Conservation (phyloP, 2,113 vertebrate genomes). For the Lepus timidus region DNA sequence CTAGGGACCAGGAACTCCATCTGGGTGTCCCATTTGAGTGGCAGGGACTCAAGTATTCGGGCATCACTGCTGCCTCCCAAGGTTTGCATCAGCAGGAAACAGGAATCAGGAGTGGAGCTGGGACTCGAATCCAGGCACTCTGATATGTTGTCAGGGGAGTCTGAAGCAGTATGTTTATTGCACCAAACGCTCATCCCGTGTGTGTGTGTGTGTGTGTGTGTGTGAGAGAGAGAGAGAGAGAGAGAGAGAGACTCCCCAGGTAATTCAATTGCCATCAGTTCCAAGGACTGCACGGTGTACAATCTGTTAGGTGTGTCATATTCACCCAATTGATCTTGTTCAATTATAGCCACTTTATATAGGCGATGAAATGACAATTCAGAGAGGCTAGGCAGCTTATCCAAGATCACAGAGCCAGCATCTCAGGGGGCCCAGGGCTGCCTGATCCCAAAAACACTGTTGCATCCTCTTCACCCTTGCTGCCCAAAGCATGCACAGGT, state of each 20-base stretch:
- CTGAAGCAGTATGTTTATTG: no score
- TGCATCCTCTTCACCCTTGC: background rate
- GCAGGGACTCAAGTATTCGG: no score
- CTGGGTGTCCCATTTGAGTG: no score
- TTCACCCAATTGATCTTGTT: background rate
- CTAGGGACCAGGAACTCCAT: no score
- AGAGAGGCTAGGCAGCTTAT: background rate
- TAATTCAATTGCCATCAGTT: background rate
- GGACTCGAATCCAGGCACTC: no score
- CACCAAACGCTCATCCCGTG: background rate
- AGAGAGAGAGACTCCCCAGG: no score
- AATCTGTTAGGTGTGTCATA: background rate
- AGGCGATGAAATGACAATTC: background rate
- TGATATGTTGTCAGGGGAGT: background rate
- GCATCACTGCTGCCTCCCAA: no score
- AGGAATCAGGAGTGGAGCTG: no score
- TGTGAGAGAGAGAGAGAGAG: no score
- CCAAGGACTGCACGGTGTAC: background rate
- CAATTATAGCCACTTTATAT: background rate
- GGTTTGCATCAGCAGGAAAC: no score
- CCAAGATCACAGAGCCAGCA: background rate
- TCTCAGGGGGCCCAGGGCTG: background rate
- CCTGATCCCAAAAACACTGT: background rate
- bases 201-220: background rate
- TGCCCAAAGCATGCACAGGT: background rate